Evolutionary conservation across 2,797 vertebrate genomes (phyloP), one percentile per base, ranked within the genome.

Genomic region (Clarias pachynema): DNA sequence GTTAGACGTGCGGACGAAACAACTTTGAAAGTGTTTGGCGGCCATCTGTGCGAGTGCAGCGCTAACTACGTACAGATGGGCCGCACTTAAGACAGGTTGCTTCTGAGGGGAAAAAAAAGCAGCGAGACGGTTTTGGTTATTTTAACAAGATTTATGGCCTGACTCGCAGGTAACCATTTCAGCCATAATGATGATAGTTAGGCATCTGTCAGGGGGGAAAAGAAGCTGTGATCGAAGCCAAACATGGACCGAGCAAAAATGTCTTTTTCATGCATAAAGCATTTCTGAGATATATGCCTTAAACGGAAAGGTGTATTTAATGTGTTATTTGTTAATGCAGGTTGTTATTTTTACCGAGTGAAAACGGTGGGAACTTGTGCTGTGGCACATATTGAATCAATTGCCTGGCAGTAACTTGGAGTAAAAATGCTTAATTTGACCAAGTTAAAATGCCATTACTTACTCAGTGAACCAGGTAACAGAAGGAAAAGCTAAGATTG

Each of bases 1-100:
- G 96, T 96, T 97, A 97, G 96, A 96, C 95, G 94, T 94, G 95
- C 93, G 96, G 97, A 97, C 96, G 93, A 95, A 96, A 97, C 96
- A 96, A 97, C 95, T 97, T 97, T 96, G 95, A 95, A 95, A 96
- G 95, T 96, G 96, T 96, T 97, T 96, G 94, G 93, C 94, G 96
- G 95, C 97, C 97, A 98, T 98, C 97, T 98, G 97, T 96, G 96
- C 96, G 95, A 95, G 94, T 94, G 93, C 94, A 93, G 95, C 95
- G 95, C 94, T 99, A 98, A 97, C 96, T 96, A 96, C 93, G 94
- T 98, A 93, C 98, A 99, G 97, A 99, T 99, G 97, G 97, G 91
- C 95, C 92, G 95, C 93, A 96, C 96, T 96, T 92, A 93, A 96
- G 96, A 96, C 97, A 98, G 97, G 97, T 99, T 99, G 96, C 96